Base-by-base conservation (phyloP, 2,888 invertebrate genomes). In the Euspilapteryx auroguttella region DNA sequence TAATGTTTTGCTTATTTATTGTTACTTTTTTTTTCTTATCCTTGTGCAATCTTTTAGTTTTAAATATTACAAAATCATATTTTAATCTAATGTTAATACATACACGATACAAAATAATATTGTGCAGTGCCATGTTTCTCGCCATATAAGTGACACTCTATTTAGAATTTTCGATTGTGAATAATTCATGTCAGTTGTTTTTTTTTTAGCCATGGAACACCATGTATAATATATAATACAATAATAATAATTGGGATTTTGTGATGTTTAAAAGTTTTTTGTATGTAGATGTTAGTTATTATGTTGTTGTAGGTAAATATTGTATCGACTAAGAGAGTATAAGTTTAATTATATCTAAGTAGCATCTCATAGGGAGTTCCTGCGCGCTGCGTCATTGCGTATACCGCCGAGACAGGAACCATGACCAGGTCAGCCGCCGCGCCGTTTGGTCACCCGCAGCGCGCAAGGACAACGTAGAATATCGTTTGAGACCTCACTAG, bases 401-500 rank as follows among this genome's bases (percentile, higher is more conserved):
- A n/a, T n/a, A n/a, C n/a, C n/a, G n/a, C n/a, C n/a, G n/a, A n/a
- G n/a, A n/a, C n/a, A n/a, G n/a, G n/a, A n/a, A n/a, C n/a, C n/a
- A n/a, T n/a, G n/a, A n/a, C n/a, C n/a, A n/a, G n/a, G n/a, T n/a
- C n/a, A n/a, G n/a, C n/a, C n/a, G n/a, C n/a, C n/a, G n/a, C n/a
- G n/a, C n/a, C n/a, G n/a, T n/a, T n/a, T n/a, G n/a, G n/a, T n/a
- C n/a, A n/a, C n/a, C n/a, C n/a, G n/a, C 14, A 42, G 49, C 64
- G 65, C 58, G 69, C 58, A 69, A 52, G 66, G 59, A 34, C 33
- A 31, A 40, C 37, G 53, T 69, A 68, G 66, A 50, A 47, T 64
- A 66, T 63, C 49, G 58, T 68, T 68, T 64, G 62, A 62, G 68
- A 69, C 73, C 71, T 73, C 69, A 71, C 57, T 73, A 71, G 73